A percentile compares a stretch with the other conserved stretches of the same genome.
Conservation (phyloP, 2,113 vertebrate species). For the Callipepla squamata region DNA sequence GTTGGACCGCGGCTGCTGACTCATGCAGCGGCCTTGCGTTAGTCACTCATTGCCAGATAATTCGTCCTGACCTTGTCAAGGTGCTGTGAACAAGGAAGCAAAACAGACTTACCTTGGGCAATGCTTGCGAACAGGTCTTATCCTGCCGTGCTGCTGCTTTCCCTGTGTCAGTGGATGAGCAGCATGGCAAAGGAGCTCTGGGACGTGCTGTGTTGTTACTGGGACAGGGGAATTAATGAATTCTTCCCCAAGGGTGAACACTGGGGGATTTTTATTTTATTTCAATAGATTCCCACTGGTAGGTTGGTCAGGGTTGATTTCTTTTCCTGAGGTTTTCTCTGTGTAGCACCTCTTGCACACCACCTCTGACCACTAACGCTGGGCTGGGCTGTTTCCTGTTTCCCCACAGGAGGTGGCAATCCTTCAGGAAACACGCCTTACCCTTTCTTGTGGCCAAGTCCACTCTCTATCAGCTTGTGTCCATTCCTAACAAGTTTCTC, state of each 20-base stretch:
- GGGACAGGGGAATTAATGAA: background rate
- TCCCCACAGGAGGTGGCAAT: background rate
- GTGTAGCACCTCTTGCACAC: background rate
- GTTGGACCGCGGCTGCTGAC: constrained; percentile 36
- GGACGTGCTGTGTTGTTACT: background rate
- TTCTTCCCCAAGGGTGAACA: background rate
- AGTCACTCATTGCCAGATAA: constrained; percentile 46
- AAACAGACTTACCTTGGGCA: constrained; percentile 50
- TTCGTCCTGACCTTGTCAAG: constrained; percentile 58
- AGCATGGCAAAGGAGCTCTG: background rate
- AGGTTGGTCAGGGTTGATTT: background rate
- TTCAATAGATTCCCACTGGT: background rate
- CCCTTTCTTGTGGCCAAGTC: background rate
- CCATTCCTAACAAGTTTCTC: background rate
- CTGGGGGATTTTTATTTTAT: background rate
- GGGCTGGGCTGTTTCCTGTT: background rate
- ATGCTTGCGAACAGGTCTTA: constrained; percentile 26
- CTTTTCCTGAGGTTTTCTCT: background rate
- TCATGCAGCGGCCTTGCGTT: constrained; percentile 33
- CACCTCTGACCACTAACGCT: rapidly evolving
- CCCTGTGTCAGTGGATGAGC: background rate
- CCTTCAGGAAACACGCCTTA: background rate
- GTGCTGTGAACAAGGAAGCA: constrained; percentile 43
- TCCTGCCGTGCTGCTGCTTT: background rate
- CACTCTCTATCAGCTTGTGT: background rate